Evolutionary conservation across 2,113 vertebrate genomes (phyloP), one percentile per base, ranked within the genome.

Genomic region (Catharus minimus): DNA sequence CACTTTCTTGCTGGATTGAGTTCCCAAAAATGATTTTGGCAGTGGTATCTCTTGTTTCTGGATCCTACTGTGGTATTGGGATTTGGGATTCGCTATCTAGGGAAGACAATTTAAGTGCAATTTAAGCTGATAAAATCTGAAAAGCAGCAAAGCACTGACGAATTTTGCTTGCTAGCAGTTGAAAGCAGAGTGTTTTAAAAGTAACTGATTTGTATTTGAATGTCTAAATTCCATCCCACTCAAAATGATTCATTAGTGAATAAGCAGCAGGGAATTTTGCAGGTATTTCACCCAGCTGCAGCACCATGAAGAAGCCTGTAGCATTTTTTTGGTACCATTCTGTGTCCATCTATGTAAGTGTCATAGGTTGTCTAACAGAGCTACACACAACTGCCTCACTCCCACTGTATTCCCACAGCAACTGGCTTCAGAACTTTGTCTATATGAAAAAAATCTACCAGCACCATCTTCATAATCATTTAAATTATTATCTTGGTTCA

Each of bases 231-330:
- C 33, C 14, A 47, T 11, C 7, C 15, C 19, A 8, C 22, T 73
- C 24, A 17, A 26, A 55, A 20, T 7, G 9, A 41, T 50, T 67
- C 0, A 1, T 39, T 67, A 47, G 7, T 50, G 22, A 86, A 28
- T 23, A 21, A 79, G 6, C 16, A 82, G n/a, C 15, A 47, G 27
- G 49, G 90, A 85, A 64, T 57, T 20, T 36, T 86, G 20, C 27
- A 85, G 24, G 6, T 56, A 24, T 65, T 90, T 90, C 38, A 83
- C 5, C 12, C 21, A 47, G 19, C 19, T 57, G 22, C 20, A 86
- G 24, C 4, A 53, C 7, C 2, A 2, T 8, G 22, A 80, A 56
- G 21, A 61, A 73, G 3, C 23, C 33, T 1, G 0, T 10, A 53
- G 22, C 0, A 1, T 24, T 21, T 73, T 73, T 86, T 65, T 69